A percentile compares a stretch with the other conserved stretches of the same genome.
phyloP scores from a whole-genome alignment of 2,113 vertebrate genomes.

The Sebastes schlegelii region DNA sequence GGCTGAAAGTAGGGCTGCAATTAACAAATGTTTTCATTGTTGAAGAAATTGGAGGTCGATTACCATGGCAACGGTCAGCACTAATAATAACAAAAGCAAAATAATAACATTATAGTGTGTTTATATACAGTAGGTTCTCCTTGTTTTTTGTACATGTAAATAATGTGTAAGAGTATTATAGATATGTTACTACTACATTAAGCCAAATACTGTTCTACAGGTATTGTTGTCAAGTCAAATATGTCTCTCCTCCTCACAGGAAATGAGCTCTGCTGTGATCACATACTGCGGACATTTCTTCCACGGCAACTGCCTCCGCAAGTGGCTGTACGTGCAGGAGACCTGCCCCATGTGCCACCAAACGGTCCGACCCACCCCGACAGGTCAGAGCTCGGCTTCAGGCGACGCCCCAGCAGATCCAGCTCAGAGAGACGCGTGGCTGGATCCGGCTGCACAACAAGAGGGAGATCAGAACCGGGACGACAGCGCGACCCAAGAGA shows the following conservation, averaged over 20 bases:
- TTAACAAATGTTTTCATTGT: background rate
- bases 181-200: background rate
- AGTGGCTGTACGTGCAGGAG: constrained; percentile 91
- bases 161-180: background rate
- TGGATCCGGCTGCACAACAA: constrained; percentile 12
- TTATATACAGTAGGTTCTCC: no score
- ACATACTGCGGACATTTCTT: constrained; percentile 89
- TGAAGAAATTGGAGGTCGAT: no score
- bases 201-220: background rate
- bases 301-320: constrained; percentile 87
- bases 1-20: background rate
- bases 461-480: constrained; percentile 17
- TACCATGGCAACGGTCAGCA: no score
- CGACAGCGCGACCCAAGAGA: background rate
- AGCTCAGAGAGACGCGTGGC: background rate
- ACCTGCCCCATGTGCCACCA: constrained; percentile 92
- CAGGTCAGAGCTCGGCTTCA: constrained; percentile 12
- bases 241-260: constrained; percentile 73
- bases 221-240: background rate
- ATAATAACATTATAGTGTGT: no score
- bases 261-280: constrained; percentile 87
- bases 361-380: constrained; percentile 65
- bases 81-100: no score
- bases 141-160: no score
- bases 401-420: constrained; percentile 32